A percentile compares a stretch with the other conserved stretches of the same genome.
Conservation (phyloP, 2,113 vertebrate genomes). For the Rhea pennata region DNA sequence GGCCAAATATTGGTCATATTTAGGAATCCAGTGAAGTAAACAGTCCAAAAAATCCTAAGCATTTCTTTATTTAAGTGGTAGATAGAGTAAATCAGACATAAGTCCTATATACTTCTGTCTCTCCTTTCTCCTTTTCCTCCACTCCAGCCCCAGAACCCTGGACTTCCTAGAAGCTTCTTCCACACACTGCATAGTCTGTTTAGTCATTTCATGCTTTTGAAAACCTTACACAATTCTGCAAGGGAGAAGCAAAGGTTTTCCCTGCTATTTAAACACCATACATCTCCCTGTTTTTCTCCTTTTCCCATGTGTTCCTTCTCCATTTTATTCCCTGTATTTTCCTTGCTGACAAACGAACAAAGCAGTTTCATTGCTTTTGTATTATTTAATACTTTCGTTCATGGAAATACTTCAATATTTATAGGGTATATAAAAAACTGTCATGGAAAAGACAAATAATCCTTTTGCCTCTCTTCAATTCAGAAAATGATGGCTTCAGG, state of each 20-base stretch:
- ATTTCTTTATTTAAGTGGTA: not conserved
- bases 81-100: not conserved
- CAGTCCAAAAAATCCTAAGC: not conserved
- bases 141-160: not conserved
- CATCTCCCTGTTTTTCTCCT: not conserved
- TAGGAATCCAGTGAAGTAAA: not conserved
- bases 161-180: not conserved
- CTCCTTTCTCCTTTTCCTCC: not conserved
- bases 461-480: not conserved
- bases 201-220: not conserved
- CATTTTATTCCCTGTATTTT: not conserved
- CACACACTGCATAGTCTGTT: not conserved
- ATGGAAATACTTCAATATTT: conserved; percentile 4
- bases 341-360: not conserved
- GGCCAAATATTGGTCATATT: not conserved
- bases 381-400: conserved; percentile 1
- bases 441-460: not conserved
- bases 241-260: not conserved
- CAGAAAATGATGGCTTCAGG: not conserved
- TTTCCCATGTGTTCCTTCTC: not conserved
- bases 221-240: not conserved
- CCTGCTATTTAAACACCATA: not conserved
- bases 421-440: not conserved
- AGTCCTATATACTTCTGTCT: not conserved
- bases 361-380: not conserved